These are phyloP conservation scores for Etia nguti DNA, from an alignment of 2,113 vertebrate genomes.

Conservation along the genomic window DNA sequence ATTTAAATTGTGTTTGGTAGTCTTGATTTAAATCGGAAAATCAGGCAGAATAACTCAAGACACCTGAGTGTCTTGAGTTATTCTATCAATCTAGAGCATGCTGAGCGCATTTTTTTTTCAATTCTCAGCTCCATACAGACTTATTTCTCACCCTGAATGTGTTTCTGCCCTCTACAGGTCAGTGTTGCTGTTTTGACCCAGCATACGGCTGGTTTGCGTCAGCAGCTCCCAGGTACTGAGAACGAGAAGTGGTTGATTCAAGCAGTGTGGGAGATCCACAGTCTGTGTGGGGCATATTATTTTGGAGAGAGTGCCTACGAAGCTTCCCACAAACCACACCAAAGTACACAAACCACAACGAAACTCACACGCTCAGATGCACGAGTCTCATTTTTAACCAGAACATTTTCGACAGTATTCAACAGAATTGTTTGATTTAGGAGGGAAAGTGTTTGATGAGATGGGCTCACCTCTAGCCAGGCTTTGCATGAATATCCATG, in stretches of 20 bases:
- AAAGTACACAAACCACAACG: neutral
- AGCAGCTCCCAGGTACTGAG: slow-evolving; percentile 4
- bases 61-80: neutral
- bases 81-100: neutral
- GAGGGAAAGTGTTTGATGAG: neutral
- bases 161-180: slow-evolving; percentile 49
- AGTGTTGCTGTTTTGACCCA: slow-evolving; percentile 33
- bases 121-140: neutral
- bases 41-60: neutral
- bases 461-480: neutral
- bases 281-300: neutral
- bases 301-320: slow-evolving; percentile 52
- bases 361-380: neutral
- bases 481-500: neutral
- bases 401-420: neutral
- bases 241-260: neutral
- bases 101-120: neutral
- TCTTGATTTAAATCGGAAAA: neutral
- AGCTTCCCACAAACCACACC: neutral
- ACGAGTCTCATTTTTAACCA: neutral
- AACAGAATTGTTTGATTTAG: accelerated
- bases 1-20: neutral
- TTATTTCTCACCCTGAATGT: neutral
- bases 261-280: slow-evolving; percentile 1
- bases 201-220: slow-evolving; percentile 37